Conservation (phyloP, 2,113 vertebrate genomes). For the Ranitomeya imitator region DNA sequence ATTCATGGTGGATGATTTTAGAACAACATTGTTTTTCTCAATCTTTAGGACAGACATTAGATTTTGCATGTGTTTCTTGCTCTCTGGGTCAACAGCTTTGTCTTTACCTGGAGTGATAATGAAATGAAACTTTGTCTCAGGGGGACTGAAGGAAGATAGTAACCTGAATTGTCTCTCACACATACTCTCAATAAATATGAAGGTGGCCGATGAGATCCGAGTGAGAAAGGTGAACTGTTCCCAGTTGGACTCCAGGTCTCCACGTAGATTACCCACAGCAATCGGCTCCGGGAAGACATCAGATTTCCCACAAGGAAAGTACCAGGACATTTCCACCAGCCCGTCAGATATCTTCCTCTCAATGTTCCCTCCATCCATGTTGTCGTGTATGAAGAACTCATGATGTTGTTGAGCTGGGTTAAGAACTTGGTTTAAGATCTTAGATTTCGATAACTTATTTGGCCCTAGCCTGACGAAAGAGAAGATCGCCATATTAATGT, state of each 20-base stretch:
- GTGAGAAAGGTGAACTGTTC: background rate
- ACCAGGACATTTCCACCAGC: background rate
- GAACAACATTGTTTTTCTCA: constrained; percentile 61
- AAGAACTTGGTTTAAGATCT: no score
- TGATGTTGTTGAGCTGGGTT: no score
- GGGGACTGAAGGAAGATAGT: background rate
- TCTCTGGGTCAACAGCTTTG: constrained; percentile 60
- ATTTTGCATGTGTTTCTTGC: constrained; percentile 55
- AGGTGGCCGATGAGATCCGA: background rate
- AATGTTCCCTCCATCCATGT: background rate
- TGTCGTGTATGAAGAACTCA: no score
- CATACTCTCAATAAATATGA: background rate
- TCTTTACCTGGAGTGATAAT: constrained; percentile 60
- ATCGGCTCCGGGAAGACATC: background rate
- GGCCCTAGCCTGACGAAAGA: no score
- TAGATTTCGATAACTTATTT: no score
- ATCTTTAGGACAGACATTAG: constrained; percentile 41
- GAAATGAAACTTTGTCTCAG: background rate
- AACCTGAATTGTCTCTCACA: constrained; percentile 27
- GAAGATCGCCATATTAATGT: no score
- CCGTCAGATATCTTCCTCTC: constrained; percentile 3
- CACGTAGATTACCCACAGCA: background rate
- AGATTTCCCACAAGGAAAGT: background rate
- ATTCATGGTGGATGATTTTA: constrained; percentile 55
- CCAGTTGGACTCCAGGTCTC: constrained; percentile 21